Evolutionary conservation across 2,113 vertebrate genomes (phyloP).

Genomic region (Acinonyx jubatus): DNA sequence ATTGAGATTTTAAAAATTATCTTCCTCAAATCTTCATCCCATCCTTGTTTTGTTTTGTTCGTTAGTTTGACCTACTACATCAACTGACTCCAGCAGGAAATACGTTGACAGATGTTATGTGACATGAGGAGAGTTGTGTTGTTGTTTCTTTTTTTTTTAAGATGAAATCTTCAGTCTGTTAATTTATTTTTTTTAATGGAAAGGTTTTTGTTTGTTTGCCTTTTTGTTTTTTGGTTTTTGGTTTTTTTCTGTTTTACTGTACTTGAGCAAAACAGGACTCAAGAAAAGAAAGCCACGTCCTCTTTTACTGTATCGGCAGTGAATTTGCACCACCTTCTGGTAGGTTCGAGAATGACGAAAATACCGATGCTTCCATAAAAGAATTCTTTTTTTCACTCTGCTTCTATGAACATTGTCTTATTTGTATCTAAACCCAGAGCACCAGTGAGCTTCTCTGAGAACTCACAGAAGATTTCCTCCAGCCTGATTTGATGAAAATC

Average conservation of each 20-base stretch:
- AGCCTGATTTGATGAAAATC: slow-evolving; percentile 20
- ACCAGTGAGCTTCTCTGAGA: neutral
- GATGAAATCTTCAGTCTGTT: slow-evolving; percentile 12
- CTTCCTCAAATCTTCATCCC: slow-evolving; percentile 48
- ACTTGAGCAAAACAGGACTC: neutral
- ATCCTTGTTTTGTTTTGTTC: slow-evolving; percentile 12
- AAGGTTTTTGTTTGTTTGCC: neutral
- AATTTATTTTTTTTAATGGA: slow-evolving; percentile 33
- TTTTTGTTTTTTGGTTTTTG: neutral
- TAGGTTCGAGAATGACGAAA: slow-evolving; percentile 71
- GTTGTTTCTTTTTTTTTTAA: slow-evolving; percentile 1
- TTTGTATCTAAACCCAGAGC: slow-evolving; percentile 39
- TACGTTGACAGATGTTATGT: neutral
- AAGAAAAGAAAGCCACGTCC: neutral
- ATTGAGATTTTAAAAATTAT: slow-evolving; percentile 22
- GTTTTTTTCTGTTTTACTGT: slow-evolving; percentile 33
- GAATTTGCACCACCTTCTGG: slow-evolving; percentile 94
- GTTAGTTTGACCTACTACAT: slow-evolving; percentile 4
- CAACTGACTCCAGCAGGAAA: neutral
- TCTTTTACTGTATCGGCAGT: slow-evolving; percentile 78
- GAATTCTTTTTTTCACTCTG: slow-evolving; percentile 28
- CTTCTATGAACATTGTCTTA: slow-evolving; percentile 24
- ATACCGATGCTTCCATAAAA: neutral
- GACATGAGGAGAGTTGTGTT: neutral
- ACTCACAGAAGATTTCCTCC: slow-evolving; percentile 8